Base-by-base conservation (phyloP, 2,797 vertebrate genomes). In the Danio albolineatus region DNA sequence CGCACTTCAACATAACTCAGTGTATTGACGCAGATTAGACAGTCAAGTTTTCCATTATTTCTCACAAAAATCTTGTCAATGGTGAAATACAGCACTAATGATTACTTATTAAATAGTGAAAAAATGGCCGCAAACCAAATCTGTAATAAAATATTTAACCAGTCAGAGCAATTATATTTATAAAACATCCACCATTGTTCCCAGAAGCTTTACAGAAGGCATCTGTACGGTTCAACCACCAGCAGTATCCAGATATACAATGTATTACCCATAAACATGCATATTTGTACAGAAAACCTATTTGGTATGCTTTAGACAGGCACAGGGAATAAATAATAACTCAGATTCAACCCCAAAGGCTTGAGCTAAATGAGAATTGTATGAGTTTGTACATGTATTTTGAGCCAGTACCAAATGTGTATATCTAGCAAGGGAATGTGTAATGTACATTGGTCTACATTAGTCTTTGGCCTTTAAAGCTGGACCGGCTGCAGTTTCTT, bases 271-370 rank as follows among this genome's bases (percentile, higher is more conserved):
- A 76, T 10, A 39, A 65, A 57, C 43, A 44, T 38, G 28, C 28
- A 70, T 44, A 78, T 51, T 51, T 51, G 36, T 13, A 61, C 48
- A 61, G 66, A 71, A 71, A 78, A 36, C 16, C 21, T 60, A 67
- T 49, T 41, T 59, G n/a, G 12, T 49, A 6, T 16, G 39, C 14
- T 19, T 67, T 7, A 49, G 41, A 57, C 10, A n/a, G 56, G 54
- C 28, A 78, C 44, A 53, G 17, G 12, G 56, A 78, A 78, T 70
- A 77, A 69, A 77, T 57, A 77, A 41, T 9, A 69, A 7, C 9
- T 49, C 21, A 53, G 17, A 21, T 61, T 70, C 17, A 39, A 4
- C 28, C 17, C 36, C 10, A 44, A 7, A 61, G 14, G 61, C 28
- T 38, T 6, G 0, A 41, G 56, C 17, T 78, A 53, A 78, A 51